Conservation (phyloP, 2,113 vertebrate genomes). For the Chascanopsetta lugubris region DNA sequence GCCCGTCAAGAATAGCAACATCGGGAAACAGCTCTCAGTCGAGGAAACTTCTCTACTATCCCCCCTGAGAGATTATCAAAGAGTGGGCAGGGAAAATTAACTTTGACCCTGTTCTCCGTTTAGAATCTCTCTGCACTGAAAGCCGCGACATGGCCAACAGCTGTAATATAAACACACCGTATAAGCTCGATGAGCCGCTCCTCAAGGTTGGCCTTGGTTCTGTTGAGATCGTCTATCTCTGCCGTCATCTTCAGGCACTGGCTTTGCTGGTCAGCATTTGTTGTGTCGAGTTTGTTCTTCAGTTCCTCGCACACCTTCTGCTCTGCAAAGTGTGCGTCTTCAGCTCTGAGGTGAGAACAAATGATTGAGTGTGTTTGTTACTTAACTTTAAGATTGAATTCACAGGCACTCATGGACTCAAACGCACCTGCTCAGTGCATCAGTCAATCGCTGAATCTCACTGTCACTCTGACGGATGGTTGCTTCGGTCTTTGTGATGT, state of each 20-base stretch:
- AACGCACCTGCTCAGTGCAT: constrained; percentile 80
- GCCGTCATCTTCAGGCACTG: constrained; percentile 84
- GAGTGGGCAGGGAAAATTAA: constrained; percentile 11
- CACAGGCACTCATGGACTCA: neutral
- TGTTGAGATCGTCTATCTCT: constrained; percentile 90
- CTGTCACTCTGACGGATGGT: constrained; percentile 75
- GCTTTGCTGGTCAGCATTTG: constrained; percentile 77
- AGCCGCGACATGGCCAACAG: neutral
- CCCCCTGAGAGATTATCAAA: neutral
- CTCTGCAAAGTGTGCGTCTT: constrained; percentile 78
- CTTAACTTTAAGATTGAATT: neutral
- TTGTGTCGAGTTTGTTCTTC: constrained; percentile 77
- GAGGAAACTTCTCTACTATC: no score
- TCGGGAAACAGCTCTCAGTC: neutral
- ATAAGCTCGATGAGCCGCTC: constrained; percentile 96
- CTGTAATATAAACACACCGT: constrained; percentile 75
- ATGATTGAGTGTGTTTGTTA: neutral
- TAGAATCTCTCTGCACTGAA: neutral
- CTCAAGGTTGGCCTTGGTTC: constrained; percentile 89
- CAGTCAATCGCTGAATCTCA: constrained; percentile 79
- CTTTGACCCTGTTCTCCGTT: neutral
- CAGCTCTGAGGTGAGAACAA: constrained; percentile 72
- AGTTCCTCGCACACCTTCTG: constrained; percentile 80
- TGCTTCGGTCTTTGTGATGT: constrained; percentile 82
- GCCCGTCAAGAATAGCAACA: neutral